Conservation (phyloP, 2,888 invertebrate species). For the Cataglyphis livida region DNA sequence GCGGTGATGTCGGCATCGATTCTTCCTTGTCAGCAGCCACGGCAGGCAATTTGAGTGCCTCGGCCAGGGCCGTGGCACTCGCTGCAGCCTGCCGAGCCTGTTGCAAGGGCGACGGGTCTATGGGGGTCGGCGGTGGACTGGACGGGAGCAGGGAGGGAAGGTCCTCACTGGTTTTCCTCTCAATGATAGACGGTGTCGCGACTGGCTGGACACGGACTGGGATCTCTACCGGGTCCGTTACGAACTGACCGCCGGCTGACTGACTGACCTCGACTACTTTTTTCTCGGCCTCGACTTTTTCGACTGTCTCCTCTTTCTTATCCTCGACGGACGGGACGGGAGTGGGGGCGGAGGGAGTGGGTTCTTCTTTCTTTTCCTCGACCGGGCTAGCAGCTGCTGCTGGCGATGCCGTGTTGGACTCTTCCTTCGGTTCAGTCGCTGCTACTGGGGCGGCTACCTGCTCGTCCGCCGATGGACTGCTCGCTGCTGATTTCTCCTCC, state of each 20-base stretch:
- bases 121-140: constrained; percentile 84
- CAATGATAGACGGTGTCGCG: constrained; percentile 84
- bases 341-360: constrained; percentile 79
- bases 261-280: constrained; percentile 85
- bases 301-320: constrained; percentile 75
- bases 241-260: constrained; percentile 72
- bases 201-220: constrained; percentile 79
- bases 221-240: constrained; percentile 79
- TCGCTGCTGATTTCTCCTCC: constrained; percentile 79
- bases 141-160: constrained; percentile 82
- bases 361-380: constrained; percentile 81
- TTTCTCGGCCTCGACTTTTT: constrained; percentile 77
- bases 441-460: constrained; percentile 63
- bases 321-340: constrained; percentile 79
- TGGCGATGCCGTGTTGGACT: constrained; percentile 54
- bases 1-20: constrained; percentile 29
- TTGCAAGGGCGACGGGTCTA: constrained; percentile 84
- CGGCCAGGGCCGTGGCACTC: constrained; percentile 81
- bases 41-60: constrained; percentile 82
- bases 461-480: constrained; percentile 80
- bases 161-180: constrained; percentile 85
- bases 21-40: constrained; percentile 73
- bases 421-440: constrained; percentile 67
- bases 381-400: constrained; percentile 59
- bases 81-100: constrained; percentile 82